Percentiles rank a stretch among this genome's conserved stretches.
phyloP scores from a whole-genome alignment of 1,140 invertebrate species.

The Hyles euphorbiae region DNA sequence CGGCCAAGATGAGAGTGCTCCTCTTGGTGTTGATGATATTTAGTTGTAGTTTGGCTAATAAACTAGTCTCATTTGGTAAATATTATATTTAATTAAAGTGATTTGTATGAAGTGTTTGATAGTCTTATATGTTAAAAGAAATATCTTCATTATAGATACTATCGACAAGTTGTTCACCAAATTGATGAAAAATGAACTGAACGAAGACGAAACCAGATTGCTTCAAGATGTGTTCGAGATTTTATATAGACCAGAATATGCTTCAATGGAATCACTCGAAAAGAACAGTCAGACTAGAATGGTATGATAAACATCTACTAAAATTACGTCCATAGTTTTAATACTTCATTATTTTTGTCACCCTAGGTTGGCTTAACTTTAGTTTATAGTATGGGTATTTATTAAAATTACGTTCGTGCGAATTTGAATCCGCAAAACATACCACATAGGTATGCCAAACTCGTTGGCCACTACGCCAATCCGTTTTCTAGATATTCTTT shows the following conservation, averaged over 20 bases:
- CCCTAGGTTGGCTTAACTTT: no score
- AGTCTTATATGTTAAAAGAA: no score
- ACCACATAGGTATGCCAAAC: no score
- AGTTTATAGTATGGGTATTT: no score
- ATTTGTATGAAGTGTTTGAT: no score
- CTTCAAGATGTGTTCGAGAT: slow-evolving; percentile 40
- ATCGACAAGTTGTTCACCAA: slow-evolving; percentile 42
- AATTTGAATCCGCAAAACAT: no score
- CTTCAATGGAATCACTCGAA: slow-evolving; percentile 10
- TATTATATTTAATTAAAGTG: background rate
- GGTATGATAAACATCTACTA: slow-evolving; percentile 19
- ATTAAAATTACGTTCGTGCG: no score
- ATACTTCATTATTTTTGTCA: background rate
- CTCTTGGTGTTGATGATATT: slow-evolving; percentile 34
- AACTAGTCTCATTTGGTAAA: slow-evolving; percentile 41
- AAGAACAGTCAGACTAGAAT: slow-evolving; percentile 22
- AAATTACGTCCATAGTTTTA: background rate
- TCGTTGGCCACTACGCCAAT: no score
- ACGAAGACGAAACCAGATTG: slow-evolving; percentile 24
- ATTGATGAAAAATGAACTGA: slow-evolving; percentile 34
- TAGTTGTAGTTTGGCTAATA: slow-evolving; percentile 23
- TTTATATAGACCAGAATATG: slow-evolving; percentile 24
- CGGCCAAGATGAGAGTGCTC: slow-evolving; percentile 41
- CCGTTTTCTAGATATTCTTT: no score
- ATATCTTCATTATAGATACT: slow-evolving; percentile 36